phyloP scores from a whole-genome alignment of 2,113 vertebrate species.

The Pseudorectes ferrugineus region DNA sequence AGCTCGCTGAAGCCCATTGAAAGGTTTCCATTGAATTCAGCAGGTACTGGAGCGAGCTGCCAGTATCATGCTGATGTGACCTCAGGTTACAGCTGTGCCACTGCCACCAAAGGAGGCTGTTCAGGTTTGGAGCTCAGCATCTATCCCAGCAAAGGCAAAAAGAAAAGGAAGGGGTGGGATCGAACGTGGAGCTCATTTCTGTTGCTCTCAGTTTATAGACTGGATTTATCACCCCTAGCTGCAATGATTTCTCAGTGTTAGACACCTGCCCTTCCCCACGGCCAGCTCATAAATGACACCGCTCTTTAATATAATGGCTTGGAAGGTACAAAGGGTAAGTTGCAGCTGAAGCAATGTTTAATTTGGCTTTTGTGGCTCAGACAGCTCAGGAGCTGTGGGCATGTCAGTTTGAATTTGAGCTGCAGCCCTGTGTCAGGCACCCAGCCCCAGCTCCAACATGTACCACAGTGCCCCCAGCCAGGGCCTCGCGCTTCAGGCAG shows the following conservation, averaged over 20 bases:
- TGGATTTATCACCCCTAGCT: conserved; percentile 34
- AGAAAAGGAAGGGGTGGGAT: neutral
- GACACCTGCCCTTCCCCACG: conserved; percentile 33
- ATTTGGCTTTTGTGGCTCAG: conserved; percentile 46
- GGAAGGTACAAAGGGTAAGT: conserved; percentile 37
- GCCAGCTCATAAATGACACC: conserved; percentile 30
- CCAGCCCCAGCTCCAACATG: neutral
- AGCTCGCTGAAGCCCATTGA: neutral
- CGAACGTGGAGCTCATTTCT: neutral
- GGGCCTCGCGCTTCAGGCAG: conserved; percentile 20
- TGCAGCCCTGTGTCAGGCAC: neutral
- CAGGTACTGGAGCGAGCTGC: neutral
- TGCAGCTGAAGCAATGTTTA: conserved; percentile 59
- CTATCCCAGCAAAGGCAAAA: neutral
- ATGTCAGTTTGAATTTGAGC: neutral
- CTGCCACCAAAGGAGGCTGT: neutral
- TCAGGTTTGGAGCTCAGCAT: neutral
- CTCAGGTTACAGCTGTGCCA: conserved; percentile 19
- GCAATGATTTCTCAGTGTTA: conserved; percentile 21
- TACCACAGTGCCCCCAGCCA: neutral
- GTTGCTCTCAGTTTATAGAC: neutral
- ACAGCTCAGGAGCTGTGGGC: neutral
- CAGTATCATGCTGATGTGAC: conserved; percentile 14
- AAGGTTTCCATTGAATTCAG: conserved; percentile 39
- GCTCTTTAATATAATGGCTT: conserved; percentile 39